phyloP scores from a whole-genome alignment of 2,888 invertebrate species.

The Labia minor region DNA sequence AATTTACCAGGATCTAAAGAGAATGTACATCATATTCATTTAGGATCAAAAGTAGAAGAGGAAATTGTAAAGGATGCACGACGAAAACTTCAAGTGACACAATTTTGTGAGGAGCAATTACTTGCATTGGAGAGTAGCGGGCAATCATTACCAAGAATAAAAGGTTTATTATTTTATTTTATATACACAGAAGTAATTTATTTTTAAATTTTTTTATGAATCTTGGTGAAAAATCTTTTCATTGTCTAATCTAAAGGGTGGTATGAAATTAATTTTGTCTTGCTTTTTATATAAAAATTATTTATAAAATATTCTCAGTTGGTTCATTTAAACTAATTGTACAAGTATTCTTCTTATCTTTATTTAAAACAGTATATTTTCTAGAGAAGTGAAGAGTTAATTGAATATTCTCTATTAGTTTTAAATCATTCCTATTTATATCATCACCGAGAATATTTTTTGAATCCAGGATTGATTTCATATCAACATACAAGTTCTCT shows the following conservation, averaged over 20 bases:
- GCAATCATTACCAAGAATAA: slow-evolving; percentile 44
- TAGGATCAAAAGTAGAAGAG: slow-evolving; percentile 56
- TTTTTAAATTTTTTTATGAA: background rate
- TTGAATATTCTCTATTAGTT: no score
- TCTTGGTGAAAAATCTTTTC: no score
- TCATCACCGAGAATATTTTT: no score
- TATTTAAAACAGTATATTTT: no score
- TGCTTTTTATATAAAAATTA: slow-evolving; percentile 28
- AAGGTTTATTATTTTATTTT: slow-evolving; percentile 24
- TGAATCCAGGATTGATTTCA: no score
- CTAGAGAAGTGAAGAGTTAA: no score
- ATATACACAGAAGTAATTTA: background rate
- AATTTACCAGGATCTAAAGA: background rate
- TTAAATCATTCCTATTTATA: no score
- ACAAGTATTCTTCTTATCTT: no score
- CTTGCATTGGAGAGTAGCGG: slow-evolving; percentile 38
- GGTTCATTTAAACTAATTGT: no score
- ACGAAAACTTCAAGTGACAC: slow-evolving; percentile 50
- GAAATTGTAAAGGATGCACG: slow-evolving; percentile 56
- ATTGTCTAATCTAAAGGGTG: no score
- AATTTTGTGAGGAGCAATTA: slow-evolving; percentile 45
- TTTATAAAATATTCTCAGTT: no score
- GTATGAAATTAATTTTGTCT: slow-evolving; percentile 22
- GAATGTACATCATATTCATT: slow-evolving; percentile 38
- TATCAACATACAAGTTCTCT: no score